Evolutionary conservation across 2,888 invertebrate genomes (phyloP), one percentile per base, ranked within the genome.

Genomic region (Norana najaformis): DNA sequence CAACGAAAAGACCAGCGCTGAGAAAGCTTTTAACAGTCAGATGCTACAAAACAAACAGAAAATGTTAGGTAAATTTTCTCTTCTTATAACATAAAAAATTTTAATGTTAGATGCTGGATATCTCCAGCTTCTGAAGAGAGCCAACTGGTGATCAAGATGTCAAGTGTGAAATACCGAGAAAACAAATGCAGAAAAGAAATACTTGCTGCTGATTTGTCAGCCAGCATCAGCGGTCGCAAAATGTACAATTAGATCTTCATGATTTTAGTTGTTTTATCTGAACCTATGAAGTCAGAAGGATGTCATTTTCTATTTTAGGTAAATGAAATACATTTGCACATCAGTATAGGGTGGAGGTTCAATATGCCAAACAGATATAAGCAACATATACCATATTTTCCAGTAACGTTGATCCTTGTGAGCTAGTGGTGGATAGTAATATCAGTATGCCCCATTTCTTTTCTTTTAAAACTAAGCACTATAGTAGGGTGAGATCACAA

Each of bases 1-100:
- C 36, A 89, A 47, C 20, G 35, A 89, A 36, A 89, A 89, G 37
- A 89, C 83, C 37, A 38, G 53, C 23, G 37, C 39, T 89, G 89
- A 89, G 39, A 34, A 34, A 82, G 37, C 69, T 34, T 83, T 83
- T 69, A 39, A 1, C 20, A 37, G 37, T 35, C 85, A 85, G 34
- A 36, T 85, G 34, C 85, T 85, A 35, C 35, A 36, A 85, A 85
- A 85, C 37, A 85, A 85, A 36, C 85, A 85, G 36, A 30, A 85
- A 0, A 23, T 85, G 85, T 35, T 85, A 23, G 85, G 85, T 85
- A 36, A 37, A 37, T 85, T 85, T 36, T 16, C 30, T 69, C n/a
- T 69, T n/a, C 69, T 69, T n/a, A 69, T n/a, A n/a, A n/a, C 69
- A 69, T n/a, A 69, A 30, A 53, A 30, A 53, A 23, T 16, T 30